A percentile compares a stretch with the other conserved stretches of the same genome.
Conservation (phyloP, 2,113 vertebrate species). For the Paedocypris sp. region DNA sequence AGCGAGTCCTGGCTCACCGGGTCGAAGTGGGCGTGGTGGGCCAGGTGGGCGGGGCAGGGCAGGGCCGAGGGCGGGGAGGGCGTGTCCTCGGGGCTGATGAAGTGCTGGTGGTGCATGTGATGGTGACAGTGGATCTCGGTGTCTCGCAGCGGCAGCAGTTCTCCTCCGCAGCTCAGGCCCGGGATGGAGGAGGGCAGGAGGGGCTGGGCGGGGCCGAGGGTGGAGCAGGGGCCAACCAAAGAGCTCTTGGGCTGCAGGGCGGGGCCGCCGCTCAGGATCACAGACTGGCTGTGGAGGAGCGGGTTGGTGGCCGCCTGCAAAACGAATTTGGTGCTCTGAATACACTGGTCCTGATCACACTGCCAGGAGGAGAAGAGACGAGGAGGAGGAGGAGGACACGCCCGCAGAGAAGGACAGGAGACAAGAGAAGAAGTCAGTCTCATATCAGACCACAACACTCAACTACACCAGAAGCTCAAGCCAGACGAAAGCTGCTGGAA, state of each 20-base stretch:
- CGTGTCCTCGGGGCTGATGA: slow-evolving; percentile 77
- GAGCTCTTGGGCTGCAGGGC: slow-evolving; percentile 70
- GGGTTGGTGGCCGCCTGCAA: slow-evolving; percentile 87
- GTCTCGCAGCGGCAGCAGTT: slow-evolving; percentile 69
- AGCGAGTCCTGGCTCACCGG: slow-evolving; percentile 81
- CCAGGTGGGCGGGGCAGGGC: slow-evolving; percentile 53
- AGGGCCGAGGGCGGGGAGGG: slow-evolving; percentile 60
- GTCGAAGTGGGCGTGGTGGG: slow-evolving; percentile 60
- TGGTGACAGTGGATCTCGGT: slow-evolving; percentile 57
- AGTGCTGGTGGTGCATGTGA: slow-evolving; percentile 67
- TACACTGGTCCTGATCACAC: slow-evolving; percentile 94
- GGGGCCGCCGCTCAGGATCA: slow-evolving; percentile 70
- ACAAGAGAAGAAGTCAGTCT: neutral
- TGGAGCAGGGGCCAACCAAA: slow-evolving; percentile 70
- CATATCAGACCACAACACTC: no score
- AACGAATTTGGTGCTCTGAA: slow-evolving; percentile 97
- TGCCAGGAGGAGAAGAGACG: slow-evolving; percentile 44
- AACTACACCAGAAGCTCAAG: no score
- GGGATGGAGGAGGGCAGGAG: slow-evolving; percentile 72
- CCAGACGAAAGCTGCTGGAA: no score
- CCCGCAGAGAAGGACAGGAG: neutral
- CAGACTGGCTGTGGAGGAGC: slow-evolving; percentile 77
- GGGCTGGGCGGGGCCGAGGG: slow-evolving; percentile 69
- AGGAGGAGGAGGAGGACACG: slow-evolving; percentile 16
- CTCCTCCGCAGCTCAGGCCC: slow-evolving; percentile 71